These are phyloP conservation scores for Eulemur macaco DNA, from an alignment of 2,113 vertebrate genomes.

Conservation along the genomic window DNA sequence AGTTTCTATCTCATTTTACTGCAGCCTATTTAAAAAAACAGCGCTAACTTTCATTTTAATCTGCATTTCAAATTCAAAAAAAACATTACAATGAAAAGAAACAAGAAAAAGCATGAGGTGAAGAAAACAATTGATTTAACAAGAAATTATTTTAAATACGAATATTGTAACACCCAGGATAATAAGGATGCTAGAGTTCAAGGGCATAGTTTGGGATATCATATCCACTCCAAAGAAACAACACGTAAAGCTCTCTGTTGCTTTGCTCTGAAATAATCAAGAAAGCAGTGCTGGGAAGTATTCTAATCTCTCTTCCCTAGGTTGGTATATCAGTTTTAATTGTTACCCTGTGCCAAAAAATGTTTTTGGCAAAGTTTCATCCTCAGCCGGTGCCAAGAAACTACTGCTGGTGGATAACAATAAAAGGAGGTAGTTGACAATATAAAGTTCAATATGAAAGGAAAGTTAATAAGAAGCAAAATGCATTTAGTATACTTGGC, in stretches of 20 bases:
- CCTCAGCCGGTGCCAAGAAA: constrained; percentile 44
- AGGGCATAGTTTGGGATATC: not conserved
- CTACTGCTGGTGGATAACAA: constrained; percentile 52
- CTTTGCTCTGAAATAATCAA: not conserved
- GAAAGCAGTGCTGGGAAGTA: not conserved
- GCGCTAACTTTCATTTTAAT: not conserved
- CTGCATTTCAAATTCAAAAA: not conserved
- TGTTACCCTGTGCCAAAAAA: constrained; percentile 39
- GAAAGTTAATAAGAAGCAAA: constrained; percentile 39
- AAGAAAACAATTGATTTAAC: not conserved
- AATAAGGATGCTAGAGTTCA: fast-evolving
- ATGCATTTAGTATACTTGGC: constrained; percentile 49
- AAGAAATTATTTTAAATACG: not conserved
- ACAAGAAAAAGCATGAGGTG: not conserved
- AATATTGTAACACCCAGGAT: not conserved
- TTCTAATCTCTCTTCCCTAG: not conserved
- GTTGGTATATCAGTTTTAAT: constrained; percentile 53
- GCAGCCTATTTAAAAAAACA: not conserved
- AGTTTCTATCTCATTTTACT: not conserved
- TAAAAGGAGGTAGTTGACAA: constrained; percentile 15
- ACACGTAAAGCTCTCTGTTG: not conserved
- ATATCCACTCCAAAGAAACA: not conserved
- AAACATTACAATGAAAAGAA: not conserved
- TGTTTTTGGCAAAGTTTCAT: constrained; percentile 30
- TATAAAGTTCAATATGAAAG: constrained; percentile 24